A percentile compares a stretch with the other conserved stretches of the same genome.
Evolutionary conservation across 2,797 vertebrate species (phyloP).

Genomic region (Labeo calbasu): DNA sequence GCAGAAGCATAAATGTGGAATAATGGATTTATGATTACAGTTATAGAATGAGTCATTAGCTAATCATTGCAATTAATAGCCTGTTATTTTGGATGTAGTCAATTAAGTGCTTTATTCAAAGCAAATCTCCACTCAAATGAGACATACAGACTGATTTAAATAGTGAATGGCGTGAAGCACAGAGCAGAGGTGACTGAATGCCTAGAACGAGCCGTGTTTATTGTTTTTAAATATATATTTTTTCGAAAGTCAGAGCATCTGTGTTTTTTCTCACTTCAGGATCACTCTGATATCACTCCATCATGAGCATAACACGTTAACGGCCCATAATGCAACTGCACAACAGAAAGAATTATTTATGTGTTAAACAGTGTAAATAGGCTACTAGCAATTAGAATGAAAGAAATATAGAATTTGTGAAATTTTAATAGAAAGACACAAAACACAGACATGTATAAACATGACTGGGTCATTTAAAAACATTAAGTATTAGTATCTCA

Average conservation of each 20-base stretch:
- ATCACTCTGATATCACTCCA: conserved; percentile 1
- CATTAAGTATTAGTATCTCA: not conserved
- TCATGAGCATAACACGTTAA: not conserved
- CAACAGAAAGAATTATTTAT: not conserved
- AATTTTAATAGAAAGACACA: not conserved
- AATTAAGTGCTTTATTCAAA: conserved; percentile 59
- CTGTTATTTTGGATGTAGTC: conserved; percentile 64
- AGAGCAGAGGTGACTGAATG: not conserved
- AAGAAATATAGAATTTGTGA: not conserved
- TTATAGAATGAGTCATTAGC: conserved; percentile 54
- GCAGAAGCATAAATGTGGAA: conserved; percentile 50
- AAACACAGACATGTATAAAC: not conserved
- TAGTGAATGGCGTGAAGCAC: not conserved
- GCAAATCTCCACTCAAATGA: conserved; percentile 51
- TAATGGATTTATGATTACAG: conserved; percentile 54
- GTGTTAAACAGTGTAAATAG: not conserved
- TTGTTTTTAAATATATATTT: not conserved
- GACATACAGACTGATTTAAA: not conserved
- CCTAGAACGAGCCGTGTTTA: not conserved
- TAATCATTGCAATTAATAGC: conserved; percentile 63
- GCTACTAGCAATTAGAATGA: not conserved
- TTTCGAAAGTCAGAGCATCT: not conserved
- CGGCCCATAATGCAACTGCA: not conserved
- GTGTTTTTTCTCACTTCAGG: conserved; percentile 1
- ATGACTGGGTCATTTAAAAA: not conserved